These are phyloP conservation scores for Coptodon bakossiorum DNA, from an alignment of 2,113 vertebrate species.

Conservation along the genomic window DNA sequence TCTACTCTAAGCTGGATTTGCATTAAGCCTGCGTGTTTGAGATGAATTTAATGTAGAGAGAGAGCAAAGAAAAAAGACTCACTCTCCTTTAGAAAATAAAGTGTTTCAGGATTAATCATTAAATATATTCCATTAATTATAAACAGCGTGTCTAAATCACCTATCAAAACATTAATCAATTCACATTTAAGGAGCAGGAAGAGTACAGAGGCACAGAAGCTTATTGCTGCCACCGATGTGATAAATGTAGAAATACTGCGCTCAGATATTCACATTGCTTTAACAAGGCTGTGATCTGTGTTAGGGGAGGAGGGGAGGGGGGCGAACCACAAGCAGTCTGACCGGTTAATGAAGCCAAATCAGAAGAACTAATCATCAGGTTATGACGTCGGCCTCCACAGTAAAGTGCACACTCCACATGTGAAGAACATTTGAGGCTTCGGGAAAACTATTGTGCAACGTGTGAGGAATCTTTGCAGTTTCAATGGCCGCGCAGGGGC, in stretches of 20 bases:
- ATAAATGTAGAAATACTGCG: conserved; percentile 14
- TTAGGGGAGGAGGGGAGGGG: neutral
- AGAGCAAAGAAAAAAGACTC: neutral
- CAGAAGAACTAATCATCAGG: neutral
- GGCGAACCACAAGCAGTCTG: neutral
- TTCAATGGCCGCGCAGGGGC: neutral
- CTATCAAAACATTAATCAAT: conserved; percentile 3
- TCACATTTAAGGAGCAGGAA: conserved; percentile 47
- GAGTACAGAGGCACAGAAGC: conserved; percentile 39
- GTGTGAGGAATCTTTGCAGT: neutral
- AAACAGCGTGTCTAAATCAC: conserved; percentile 2
- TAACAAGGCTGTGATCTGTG: neutral
- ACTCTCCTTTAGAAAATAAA: neutral
- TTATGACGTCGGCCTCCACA: neutral
- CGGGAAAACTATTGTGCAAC: neutral
- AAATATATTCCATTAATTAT: conserved; percentile 14
- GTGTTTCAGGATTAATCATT: neutral
- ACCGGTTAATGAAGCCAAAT: neutral
- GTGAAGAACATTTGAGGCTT: neutral
- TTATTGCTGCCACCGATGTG: conserved; percentile 55
- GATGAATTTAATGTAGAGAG: conserved; percentile 2
- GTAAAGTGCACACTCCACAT: conserved; percentile 10
- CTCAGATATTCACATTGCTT: conserved; percentile 14
- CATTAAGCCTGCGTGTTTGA: neutral
- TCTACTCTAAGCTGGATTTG: conserved; percentile 2